Evolutionary conservation across 1,140 invertebrate genomes (phyloP).

Genomic region (Tetramorium parvispinum): DNA sequence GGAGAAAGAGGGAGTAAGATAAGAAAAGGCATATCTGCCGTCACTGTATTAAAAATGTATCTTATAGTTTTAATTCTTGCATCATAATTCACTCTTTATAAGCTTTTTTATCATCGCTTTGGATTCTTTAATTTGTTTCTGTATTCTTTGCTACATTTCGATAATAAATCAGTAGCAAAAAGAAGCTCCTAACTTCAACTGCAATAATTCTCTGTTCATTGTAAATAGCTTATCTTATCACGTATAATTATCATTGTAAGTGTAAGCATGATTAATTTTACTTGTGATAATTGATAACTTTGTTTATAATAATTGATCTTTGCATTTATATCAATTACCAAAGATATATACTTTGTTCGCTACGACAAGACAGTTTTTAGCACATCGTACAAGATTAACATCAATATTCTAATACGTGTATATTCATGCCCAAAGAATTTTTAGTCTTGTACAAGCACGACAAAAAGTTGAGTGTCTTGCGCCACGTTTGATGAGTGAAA

Average conservation of each 20-base stretch:
- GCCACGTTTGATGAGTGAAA: neutral
- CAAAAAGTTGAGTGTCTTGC: neutral
- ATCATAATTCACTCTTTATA: neutral
- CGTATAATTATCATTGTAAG: neutral
- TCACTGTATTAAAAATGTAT: neutral
- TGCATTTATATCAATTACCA: neutral
- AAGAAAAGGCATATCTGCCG: neutral
- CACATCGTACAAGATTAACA: neutral
- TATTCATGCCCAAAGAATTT: neutral
- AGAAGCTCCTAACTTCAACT: neutral
- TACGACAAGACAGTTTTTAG: neutral
- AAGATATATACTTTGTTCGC: neutral
- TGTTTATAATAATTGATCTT: too few species aligned
- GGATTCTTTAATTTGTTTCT: neutral
- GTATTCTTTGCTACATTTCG: neutral
- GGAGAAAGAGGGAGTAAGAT: neutral
- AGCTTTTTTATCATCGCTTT: neutral
- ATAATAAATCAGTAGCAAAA: neutral
- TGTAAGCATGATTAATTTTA: neutral
- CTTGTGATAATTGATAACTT: too few species aligned
- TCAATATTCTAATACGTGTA: neutral
- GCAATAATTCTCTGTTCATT: conserved; percentile 49
- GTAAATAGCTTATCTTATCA: conserved; percentile 77
- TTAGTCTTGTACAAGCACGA: neutral
- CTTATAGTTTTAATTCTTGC: neutral